phyloP scores from a whole-genome alignment of 2,888 invertebrate species.

The Stenodera caucasica region DNA sequence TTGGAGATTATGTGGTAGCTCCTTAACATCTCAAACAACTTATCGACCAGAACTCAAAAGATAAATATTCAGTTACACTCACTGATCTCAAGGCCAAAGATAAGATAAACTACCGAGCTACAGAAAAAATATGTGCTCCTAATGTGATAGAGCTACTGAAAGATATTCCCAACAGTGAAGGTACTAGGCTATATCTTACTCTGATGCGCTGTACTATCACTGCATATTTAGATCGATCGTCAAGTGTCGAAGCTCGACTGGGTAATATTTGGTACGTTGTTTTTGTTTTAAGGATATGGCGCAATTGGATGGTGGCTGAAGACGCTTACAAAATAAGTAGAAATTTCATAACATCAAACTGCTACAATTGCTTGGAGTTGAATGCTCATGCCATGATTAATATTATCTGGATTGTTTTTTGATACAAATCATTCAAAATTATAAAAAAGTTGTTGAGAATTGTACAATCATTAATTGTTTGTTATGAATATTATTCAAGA shows the following conservation, averaged over 20 bases:
- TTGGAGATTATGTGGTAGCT: slow-evolving; percentile 17
- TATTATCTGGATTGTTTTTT: no score
- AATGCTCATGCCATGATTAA: slow-evolving; percentile 7
- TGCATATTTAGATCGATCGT: slow-evolving; percentile 7
- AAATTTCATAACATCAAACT: not conserved
- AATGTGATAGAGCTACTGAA: slow-evolving; percentile 18
- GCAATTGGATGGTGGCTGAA: not conserved
- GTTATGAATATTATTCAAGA: no score
- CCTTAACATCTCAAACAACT: slow-evolving; percentile 9
- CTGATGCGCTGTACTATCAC: slow-evolving; percentile 9
- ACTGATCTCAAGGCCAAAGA: slow-evolving; percentile 26
- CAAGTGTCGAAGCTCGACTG: not conserved
- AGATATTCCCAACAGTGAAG: slow-evolving; percentile 9
- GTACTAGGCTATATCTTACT: slow-evolving; percentile 16
- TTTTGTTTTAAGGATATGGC: slow-evolving; percentile 7
- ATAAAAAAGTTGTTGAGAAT: no score
- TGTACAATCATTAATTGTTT: no score
- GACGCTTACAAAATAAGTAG: not conserved
- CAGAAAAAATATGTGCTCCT: slow-evolving; percentile 24
- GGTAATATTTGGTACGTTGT: slow-evolving; percentile 13
- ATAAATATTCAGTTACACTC: slow-evolving; percentile 17
- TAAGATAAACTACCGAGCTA: slow-evolving; percentile 29
- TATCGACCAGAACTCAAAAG: slow-evolving; percentile 16
- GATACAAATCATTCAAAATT: no score
- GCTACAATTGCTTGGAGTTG: slow-evolving; percentile 1